These are phyloP conservation scores for Chelmon rostratus DNA, from an alignment of 2,797 vertebrate genomes.

Conservation along the genomic window DNA sequence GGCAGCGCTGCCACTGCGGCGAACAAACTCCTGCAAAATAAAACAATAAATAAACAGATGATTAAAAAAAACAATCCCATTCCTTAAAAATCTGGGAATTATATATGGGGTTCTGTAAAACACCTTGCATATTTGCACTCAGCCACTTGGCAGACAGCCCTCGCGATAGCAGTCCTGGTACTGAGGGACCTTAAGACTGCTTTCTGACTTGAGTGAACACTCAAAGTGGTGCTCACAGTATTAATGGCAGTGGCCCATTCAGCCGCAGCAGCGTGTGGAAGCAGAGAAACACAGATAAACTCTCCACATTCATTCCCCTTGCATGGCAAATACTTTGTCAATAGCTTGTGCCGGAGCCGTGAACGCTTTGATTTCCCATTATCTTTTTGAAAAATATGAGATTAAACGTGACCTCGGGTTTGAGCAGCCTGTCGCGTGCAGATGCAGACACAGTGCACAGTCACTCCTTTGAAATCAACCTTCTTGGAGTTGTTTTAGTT, in stretches of 20 bases:
- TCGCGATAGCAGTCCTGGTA: constrained; percentile 24
- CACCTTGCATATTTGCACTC: constrained; percentile 53
- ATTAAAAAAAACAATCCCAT: constrained; percentile 32
- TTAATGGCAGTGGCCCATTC: constrained; percentile 63
- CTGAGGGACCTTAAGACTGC: constrained; percentile 52
- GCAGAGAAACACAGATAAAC: constrained; percentile 72
- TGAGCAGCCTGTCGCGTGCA: constrained; percentile 47
- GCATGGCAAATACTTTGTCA: constrained; percentile 68
- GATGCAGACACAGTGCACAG: constrained; percentile 52
- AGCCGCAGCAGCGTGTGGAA: constrained; percentile 48
- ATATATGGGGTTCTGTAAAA: constrained; percentile 40
- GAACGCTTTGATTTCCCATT: constrained; percentile 64
- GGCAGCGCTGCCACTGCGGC: constrained; percentile 47
- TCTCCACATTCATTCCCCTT: constrained; percentile 64
- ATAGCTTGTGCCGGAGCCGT: constrained; percentile 35
- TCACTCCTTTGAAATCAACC: constrained; percentile 55
- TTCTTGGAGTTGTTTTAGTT: constrained; percentile 51
- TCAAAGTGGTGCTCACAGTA: constrained; percentile 47
- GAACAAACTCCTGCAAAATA: constrained; percentile 48
- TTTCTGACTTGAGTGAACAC: constrained; percentile 66
- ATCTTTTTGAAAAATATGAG: constrained; percentile 66
- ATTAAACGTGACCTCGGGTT: constrained; percentile 63
- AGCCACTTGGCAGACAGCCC: constrained; percentile 29
- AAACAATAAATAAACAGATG: constrained; percentile 59
- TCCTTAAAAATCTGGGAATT: constrained; percentile 36